Evolutionary conservation across 2,797 vertebrate species (phyloP).

Genomic region (Ciconia nigra): DNA sequence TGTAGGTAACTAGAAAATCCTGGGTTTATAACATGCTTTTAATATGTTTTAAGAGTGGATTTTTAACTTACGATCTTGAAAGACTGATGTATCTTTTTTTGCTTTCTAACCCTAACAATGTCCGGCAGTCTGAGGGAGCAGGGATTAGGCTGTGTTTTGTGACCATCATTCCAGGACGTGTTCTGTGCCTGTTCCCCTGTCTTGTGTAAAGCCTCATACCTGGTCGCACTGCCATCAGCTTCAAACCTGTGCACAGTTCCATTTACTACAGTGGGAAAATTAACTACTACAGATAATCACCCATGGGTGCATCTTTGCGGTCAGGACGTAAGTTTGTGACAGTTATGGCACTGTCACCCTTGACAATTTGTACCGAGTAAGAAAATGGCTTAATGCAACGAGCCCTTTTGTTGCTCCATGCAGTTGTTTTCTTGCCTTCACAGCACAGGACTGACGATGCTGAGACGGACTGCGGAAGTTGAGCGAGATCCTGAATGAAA

Average conservation of each 20-base stretch:
- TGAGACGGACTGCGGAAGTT: background rate
- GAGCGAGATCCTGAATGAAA: background rate
- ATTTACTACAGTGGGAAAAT: background rate
- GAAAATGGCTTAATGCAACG: background rate
- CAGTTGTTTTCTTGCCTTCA: background rate
- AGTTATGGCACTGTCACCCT: background rate
- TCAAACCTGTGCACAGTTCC: background rate
- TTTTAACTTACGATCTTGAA: background rate
- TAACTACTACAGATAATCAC: no score
- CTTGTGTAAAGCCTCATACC: background rate
- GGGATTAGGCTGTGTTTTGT: background rate
- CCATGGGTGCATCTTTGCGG: background rate
- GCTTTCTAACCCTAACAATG: background rate
- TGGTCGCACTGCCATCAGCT: background rate
- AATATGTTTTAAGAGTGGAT: background rate
- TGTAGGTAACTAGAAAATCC: background rate
- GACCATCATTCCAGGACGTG: background rate
- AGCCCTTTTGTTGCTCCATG: background rate
- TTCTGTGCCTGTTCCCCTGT: background rate
- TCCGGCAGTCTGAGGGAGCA: background rate
- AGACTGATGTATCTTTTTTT: background rate
- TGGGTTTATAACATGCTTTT: background rate
- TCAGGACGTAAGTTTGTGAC: background rate
- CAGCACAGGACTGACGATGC: no score
- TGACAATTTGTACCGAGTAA: background rate